These are phyloP conservation scores for Lampris megalopsis DNA, from an alignment of 2,113 vertebrate species.

Conservation along the genomic window DNA sequence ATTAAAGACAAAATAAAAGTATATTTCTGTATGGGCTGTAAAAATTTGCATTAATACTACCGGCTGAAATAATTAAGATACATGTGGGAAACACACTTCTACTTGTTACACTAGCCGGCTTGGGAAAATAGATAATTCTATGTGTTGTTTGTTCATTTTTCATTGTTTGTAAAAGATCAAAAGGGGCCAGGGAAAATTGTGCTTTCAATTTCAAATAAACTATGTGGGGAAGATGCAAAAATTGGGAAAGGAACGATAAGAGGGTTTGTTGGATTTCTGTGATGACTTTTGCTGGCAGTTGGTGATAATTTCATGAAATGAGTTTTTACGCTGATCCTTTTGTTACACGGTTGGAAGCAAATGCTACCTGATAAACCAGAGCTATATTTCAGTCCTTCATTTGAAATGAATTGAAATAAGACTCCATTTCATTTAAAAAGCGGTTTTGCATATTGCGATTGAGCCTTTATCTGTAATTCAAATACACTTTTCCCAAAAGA, in stretches of 20 bases:
- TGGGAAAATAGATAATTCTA: too few relatives aligned
- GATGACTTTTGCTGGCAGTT: background rate
- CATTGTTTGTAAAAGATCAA: too few relatives aligned
- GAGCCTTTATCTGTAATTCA: constrained; percentile 27
- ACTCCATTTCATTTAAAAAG: constrained; percentile 31
- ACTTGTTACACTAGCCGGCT: too few relatives aligned
- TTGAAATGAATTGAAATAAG: constrained; percentile 43
- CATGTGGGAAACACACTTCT: background rate
- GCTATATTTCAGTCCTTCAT: constrained; percentile 4
- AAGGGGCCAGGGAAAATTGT: background rate
- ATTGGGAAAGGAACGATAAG: background rate
- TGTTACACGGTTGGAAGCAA: constrained; percentile 6
- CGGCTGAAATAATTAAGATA: too few relatives aligned
- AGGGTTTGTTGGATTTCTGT: background rate
- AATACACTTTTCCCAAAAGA: constrained; percentile 9
- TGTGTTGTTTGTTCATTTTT: too few relatives aligned
- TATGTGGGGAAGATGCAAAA: too few relatives aligned
- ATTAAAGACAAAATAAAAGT: too few relatives aligned
- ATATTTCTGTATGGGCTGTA: too few relatives aligned
- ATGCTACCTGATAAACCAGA: constrained; percentile 16
- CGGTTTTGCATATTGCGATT: constrained; percentile 42
- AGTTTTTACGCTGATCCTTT: background rate
- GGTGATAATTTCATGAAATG: constrained; percentile 17
- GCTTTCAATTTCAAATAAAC: background rate
- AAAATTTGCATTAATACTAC: too few relatives aligned